A percentile compares a stretch with the other conserved stretches of the same genome.
phyloP scores from a whole-genome alignment of 2,113 vertebrate species.

The Laterallus jamaicensis region DNA sequence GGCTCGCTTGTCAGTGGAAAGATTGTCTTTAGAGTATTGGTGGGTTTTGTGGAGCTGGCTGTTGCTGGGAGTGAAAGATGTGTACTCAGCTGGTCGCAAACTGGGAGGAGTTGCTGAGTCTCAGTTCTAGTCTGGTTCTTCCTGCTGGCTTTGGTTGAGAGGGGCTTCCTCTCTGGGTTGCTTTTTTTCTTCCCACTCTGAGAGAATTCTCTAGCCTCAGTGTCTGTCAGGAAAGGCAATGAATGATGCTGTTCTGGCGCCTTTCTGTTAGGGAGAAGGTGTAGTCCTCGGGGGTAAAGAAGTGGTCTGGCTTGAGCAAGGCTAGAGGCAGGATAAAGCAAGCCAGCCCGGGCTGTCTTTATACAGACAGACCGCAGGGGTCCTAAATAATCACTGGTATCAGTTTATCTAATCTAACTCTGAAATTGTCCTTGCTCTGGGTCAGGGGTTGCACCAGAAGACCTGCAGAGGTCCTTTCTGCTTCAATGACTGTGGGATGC shows the following conservation, averaged over 20 bases:
- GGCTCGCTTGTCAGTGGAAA: neutral
- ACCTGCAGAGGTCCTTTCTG: neutral
- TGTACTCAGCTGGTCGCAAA: neutral
- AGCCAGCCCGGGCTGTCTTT: neutral
- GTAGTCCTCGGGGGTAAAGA: neutral
- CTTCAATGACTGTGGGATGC: neutral
- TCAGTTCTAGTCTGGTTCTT: neutral
- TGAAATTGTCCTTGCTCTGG: slow-evolving; percentile 28
- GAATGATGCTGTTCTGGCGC: neutral
- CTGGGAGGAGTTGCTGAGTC: neutral
- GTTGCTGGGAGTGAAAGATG: neutral
- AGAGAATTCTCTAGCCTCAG: neutral
- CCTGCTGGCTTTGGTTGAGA: neutral
- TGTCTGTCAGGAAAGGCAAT: neutral
- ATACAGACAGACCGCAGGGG: neutral
- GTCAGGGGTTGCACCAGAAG: neutral
- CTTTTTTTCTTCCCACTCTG: neutral
- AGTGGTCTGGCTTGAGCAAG: neutral
- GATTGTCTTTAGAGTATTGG: neutral
- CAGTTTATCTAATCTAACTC: neutral
- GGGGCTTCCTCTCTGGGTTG: neutral
- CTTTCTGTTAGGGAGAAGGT: neutral
- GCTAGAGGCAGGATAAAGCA: neutral
- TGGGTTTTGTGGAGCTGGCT: neutral
- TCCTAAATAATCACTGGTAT: neutral